Evolutionary conservation across 2,797 vertebrate genomes (phyloP).

Genomic region (Paedocypris micromegethes): DNA sequence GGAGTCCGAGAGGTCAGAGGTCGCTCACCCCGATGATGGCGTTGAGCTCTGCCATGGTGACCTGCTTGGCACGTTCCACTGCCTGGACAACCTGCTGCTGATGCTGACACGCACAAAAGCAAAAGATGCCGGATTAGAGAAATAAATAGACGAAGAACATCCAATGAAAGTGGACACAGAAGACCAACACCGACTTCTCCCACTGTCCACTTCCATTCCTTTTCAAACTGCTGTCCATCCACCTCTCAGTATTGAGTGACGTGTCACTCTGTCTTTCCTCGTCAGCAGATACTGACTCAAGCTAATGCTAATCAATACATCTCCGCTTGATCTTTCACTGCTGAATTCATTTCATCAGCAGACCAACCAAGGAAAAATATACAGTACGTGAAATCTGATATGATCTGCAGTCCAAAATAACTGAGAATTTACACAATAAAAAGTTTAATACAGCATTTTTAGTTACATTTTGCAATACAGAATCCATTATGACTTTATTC

Average conservation of each 20-base stretch:
- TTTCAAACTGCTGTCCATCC: constrained; percentile 38
- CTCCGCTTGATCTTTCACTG: constrained; percentile 23
- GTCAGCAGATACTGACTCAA: constrained; percentile 30
- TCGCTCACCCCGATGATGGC: constrained; percentile 86
- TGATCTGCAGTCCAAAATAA: too few species aligned
- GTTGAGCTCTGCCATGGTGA: constrained; percentile 76
- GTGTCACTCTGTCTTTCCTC: constrained; percentile 19
- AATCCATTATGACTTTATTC: too few species aligned
- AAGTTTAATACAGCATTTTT: too few species aligned
- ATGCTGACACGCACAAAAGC: constrained; percentile 59
- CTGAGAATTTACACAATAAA: too few species aligned
- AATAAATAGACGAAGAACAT: background rate
- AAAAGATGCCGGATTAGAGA: background rate
- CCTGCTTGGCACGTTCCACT: constrained; percentile 77
- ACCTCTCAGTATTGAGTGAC: constrained; percentile 43
- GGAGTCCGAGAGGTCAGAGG: constrained; percentile 10
- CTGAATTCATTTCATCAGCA: too few species aligned
- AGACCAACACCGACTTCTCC: too few species aligned
- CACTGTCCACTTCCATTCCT: constrained; percentile 20
- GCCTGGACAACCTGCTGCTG: constrained; percentile 82
- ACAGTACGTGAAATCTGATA: too few species aligned
- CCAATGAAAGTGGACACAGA: too few species aligned
- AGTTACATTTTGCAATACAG: too few species aligned
- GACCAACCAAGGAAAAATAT: too few species aligned
- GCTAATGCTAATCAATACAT: constrained; percentile 44